Evolutionary conservation across 2,113 vertebrate species (phyloP).

Genomic region (Hypanus sabinus): DNA sequence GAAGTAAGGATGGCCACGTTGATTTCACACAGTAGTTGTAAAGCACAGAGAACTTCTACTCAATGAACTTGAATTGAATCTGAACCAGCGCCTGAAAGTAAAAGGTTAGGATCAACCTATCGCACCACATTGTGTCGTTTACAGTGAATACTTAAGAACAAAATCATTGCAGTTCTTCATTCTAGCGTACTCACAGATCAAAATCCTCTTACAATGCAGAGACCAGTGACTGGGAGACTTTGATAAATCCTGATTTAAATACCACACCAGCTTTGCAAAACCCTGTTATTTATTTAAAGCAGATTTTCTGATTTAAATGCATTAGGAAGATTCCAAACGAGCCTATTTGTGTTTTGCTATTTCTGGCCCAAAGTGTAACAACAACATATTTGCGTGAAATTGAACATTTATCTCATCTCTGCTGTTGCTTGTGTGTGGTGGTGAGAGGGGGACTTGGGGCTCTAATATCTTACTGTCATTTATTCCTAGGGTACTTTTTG

Average conservation of each 20-base stretch:
- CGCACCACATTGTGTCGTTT: not conserved
- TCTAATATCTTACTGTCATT: too few relatives aligned
- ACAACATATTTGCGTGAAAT: not conserved
- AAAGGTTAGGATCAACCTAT: not conserved
- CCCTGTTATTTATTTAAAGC: not conserved
- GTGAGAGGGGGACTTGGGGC: too few relatives aligned
- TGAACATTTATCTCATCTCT: constrained; percentile 43
- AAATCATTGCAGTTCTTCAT: not conserved
- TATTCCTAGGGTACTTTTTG: too few relatives aligned
- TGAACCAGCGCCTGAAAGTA: not conserved
- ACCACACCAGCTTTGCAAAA: not conserved
- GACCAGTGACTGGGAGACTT: not conserved
- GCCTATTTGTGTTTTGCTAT: not conserved
- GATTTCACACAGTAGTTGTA: not conserved
- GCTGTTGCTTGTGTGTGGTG: constrained; percentile 27
- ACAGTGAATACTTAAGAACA: not conserved
- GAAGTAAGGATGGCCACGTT: not conserved
- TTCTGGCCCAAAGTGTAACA: not conserved
- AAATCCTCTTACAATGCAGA: not conserved
- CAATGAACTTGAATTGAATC: not conserved
- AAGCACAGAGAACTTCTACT: not conserved
- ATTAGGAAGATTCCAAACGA: not conserved
- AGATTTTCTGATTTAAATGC: not conserved
- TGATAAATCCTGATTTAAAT: not conserved
- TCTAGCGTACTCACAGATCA: not conserved